Percentiles rank a stretch among this genome's conserved stretches.
phyloP scores from a whole-genome alignment of 1,140 invertebrate species.

The Cherax destructor region DNA sequence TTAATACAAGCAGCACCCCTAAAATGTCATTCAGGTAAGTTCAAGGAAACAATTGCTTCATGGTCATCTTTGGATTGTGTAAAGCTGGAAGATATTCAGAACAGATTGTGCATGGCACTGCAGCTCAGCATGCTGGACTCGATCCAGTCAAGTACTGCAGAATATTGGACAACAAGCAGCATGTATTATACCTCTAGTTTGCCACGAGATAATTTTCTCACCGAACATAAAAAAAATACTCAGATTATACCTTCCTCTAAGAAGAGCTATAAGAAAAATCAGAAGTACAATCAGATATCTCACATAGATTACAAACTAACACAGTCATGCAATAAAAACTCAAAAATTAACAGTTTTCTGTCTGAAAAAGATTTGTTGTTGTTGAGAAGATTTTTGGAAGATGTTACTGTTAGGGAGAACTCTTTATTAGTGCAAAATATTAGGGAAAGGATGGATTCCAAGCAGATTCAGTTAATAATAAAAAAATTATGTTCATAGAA shows the following conservation, averaged over 20 bases:
- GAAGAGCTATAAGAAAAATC: neutral
- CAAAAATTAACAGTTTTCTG: slow-evolving; percentile 28
- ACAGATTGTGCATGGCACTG: slow-evolving; percentile 51
- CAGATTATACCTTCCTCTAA: slow-evolving; percentile 32
- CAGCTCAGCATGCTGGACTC: slow-evolving; percentile 53
- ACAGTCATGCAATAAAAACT: neutral
- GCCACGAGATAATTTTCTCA: slow-evolving; percentile 5
- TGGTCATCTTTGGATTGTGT: slow-evolving; percentile 54
- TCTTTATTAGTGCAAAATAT: slow-evolving; percentile 39
- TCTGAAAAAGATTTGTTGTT: slow-evolving; percentile 51
- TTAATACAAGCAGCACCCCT: slow-evolving; percentile 40
- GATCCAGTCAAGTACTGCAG: slow-evolving; percentile 35
- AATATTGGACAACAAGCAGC: slow-evolving; percentile 28
- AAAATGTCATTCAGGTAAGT: slow-evolving; percentile 30
- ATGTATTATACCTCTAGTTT: slow-evolving; percentile 15
- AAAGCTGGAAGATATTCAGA: slow-evolving; percentile 54
- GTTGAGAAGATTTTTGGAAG: slow-evolving; percentile 56
- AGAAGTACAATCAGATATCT: neutral
- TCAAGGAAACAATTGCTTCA: slow-evolving; percentile 46
- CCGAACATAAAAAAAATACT: slow-evolving; percentile 16
- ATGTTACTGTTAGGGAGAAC: slow-evolving; percentile 49
- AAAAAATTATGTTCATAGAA: slow-evolving; percentile 55
- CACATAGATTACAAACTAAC: neutral
- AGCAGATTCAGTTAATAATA: slow-evolving; percentile 52
- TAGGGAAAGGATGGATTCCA: slow-evolving; percentile 58